Evolutionary conservation across 2,888 invertebrate genomes (phyloP).

Genomic region (Hecatera dysodea): DNA sequence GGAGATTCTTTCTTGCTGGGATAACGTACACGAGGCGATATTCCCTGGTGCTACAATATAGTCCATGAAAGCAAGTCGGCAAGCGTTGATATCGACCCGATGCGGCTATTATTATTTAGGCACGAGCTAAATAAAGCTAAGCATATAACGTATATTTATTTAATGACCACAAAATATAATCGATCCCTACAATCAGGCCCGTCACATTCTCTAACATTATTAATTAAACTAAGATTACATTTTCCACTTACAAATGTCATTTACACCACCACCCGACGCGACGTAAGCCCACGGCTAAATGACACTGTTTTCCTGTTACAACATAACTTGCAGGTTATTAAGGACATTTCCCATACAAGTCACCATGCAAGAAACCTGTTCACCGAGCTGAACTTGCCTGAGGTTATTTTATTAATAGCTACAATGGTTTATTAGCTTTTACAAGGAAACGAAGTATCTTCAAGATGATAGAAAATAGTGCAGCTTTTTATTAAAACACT

Average conservation of each 20-base stretch:
- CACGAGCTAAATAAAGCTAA: too few species aligned
- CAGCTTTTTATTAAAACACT: too few species aligned
- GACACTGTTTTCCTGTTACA: conserved; percentile 43
- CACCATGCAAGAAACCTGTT: conserved; percentile 33
- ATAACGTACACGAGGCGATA: too few species aligned
- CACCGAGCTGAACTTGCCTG: background rate
- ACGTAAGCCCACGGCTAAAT: conserved; percentile 29
- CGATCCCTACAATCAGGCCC: background rate
- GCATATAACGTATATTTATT: too few species aligned
- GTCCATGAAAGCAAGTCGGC: too few species aligned
- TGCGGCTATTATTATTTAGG: too few species aligned
- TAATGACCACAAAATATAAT: too few species aligned
- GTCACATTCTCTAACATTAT: background rate
- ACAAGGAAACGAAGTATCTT: background rate
- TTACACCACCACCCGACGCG: conserved; percentile 26
- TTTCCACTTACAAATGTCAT: conserved; percentile 13
- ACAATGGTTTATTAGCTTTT: conserved; percentile 11
- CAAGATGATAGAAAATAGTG: background rate
- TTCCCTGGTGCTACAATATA: too few species aligned
- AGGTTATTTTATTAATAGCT: conserved; percentile 37
- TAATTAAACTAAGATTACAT: conserved; percentile 27
- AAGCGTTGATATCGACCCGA: too few species aligned
- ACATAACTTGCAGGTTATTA: conserved; percentile 20
- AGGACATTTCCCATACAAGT: conserved; percentile 26
- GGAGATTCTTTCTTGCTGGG: too few species aligned